These are phyloP conservation scores for Clarias magur DNA, from an alignment of 2,113 vertebrate species.

Conservation along the genomic window DNA sequence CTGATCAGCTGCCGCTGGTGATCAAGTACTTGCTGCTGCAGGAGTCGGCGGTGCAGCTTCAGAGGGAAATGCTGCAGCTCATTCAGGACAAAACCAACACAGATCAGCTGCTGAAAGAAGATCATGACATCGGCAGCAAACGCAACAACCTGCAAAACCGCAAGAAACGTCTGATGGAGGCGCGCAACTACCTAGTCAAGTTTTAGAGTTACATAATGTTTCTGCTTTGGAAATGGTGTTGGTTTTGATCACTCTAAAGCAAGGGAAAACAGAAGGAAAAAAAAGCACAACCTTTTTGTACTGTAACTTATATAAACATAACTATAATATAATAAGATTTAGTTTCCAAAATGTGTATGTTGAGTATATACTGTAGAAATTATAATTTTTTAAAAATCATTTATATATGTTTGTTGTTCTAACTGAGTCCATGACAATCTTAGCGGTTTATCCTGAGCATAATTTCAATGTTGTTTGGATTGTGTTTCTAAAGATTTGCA, in stretches of 20 bases:
- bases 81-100: slow-evolving; percentile 72
- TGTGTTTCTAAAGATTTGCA: not conserved
- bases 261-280: not conserved
- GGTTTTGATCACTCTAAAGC: not conserved
- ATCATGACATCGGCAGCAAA: slow-evolving; percentile 67
- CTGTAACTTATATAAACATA: not conserved
- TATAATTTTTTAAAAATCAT: too few species aligned
- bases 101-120: slow-evolving; percentile 74
- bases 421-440: too few species aligned
- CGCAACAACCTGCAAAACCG: slow-evolving; percentile 68
- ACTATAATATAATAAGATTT: not conserved
- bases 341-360: not conserved
- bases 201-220: slow-evolving; percentile 61
- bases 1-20: slow-evolving; percentile 82
- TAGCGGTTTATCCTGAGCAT: too few species aligned
- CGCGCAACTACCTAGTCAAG: slow-evolving; percentile 66
- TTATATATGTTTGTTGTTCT: too few species aligned
- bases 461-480: not conserved
- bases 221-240: not conserved
- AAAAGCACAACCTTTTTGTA: not conserved
- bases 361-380: too few species aligned
- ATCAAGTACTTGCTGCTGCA: slow-evolving; percentile 78
- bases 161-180: slow-evolving; percentile 70
- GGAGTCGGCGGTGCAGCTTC: slow-evolving; percentile 66
- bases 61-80: slow-evolving; percentile 78